Evolutionary conservation across 2,888 invertebrate genomes (phyloP).

Genomic region (Drosophila kanekoi): DNA sequence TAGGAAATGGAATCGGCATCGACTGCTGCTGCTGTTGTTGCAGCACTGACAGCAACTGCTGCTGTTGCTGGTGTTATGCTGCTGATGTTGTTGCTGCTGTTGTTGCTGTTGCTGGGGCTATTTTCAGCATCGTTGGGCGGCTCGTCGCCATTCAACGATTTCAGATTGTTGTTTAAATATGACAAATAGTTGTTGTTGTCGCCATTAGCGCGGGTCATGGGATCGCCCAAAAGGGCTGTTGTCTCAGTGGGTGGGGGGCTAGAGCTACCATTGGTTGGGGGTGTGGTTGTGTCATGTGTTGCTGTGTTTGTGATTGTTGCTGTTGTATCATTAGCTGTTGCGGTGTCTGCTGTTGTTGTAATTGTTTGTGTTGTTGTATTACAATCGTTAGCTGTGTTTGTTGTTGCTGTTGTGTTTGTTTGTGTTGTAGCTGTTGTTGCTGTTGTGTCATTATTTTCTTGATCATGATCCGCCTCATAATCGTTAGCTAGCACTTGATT

Average conservation of each 20-base stretch:
- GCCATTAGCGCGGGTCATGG: conserved; percentile 41
- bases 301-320: conserved; percentile 39
- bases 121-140: conserved; percentile 38
- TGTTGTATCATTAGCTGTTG: conserved; percentile 45
- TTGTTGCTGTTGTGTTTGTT: conserved; percentile 39
- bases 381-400: conserved; percentile 60
- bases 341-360: conserved; percentile 55
- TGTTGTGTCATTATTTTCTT: conserved; percentile 44
- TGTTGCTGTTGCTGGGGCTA: conserved; percentile 34
- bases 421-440: conserved; percentile 49
- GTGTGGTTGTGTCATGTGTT: conserved; percentile 51
- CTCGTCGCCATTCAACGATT: conserved; percentile 54
- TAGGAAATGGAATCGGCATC: conserved; percentile 43
- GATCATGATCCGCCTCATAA: conserved; percentile 44
- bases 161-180: conserved; percentile 68
- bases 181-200: conserved; percentile 71
- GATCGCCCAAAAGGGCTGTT: conserved; percentile 33
- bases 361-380: conserved; percentile 75
- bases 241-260: conserved; percentile 13
- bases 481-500: conserved; percentile 46
- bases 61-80: conserved; percentile 6
- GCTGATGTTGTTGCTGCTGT: conserved; percentile 23
- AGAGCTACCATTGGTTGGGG: conserved; percentile 48
- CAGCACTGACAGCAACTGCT: neutral
- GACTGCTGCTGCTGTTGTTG: conserved; percentile 25